These are phyloP conservation scores for Sparidentex hasta DNA, from an alignment of 2,797 vertebrate genomes.

Conservation along the genomic window DNA sequence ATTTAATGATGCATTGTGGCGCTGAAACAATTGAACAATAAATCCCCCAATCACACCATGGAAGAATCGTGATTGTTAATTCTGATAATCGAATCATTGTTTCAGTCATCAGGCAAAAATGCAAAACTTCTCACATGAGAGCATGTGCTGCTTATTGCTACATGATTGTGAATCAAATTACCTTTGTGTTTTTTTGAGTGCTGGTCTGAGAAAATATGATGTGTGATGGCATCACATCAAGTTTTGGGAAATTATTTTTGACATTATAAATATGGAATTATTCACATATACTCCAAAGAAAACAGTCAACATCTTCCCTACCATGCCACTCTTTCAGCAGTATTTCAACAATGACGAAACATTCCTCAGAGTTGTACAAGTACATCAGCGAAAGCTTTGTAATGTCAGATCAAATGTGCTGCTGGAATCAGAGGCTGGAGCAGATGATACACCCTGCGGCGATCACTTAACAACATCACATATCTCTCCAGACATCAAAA, in stretches of 20 bases:
- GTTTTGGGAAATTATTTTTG: neutral
- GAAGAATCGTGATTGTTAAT: slow-evolving; percentile 34
- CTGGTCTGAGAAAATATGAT: neutral
- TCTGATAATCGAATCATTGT: slow-evolving; percentile 38
- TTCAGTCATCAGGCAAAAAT: slow-evolving; percentile 28
- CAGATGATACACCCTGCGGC: slow-evolving; percentile 14
- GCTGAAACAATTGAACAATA: slow-evolving; percentile 30
- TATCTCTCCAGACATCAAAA: slow-evolving; percentile 39
- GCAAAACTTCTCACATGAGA: neutral
- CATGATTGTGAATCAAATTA: neutral
- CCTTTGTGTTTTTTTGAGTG: neutral
- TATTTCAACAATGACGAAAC: slow-evolving; percentile 12
- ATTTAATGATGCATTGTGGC: slow-evolving; percentile 39
- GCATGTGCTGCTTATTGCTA: slow-evolving; percentile 9
- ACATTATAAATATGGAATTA: neutral
- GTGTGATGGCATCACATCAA: neutral
- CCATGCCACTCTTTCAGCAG: neutral
- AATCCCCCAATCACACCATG: slow-evolving; percentile 20
- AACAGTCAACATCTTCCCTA: neutral
- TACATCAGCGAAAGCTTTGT: slow-evolving; percentile 23
- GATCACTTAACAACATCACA: slow-evolving; percentile 24
- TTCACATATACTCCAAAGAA: neutral
- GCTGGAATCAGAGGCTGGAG: neutral
- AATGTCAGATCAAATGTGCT: slow-evolving; percentile 42
- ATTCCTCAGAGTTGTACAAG: slow-evolving; percentile 19